These are phyloP conservation scores for Platalea minor DNA, from an alignment of 2,797 vertebrate species.

Conservation along the genomic window DNA sequence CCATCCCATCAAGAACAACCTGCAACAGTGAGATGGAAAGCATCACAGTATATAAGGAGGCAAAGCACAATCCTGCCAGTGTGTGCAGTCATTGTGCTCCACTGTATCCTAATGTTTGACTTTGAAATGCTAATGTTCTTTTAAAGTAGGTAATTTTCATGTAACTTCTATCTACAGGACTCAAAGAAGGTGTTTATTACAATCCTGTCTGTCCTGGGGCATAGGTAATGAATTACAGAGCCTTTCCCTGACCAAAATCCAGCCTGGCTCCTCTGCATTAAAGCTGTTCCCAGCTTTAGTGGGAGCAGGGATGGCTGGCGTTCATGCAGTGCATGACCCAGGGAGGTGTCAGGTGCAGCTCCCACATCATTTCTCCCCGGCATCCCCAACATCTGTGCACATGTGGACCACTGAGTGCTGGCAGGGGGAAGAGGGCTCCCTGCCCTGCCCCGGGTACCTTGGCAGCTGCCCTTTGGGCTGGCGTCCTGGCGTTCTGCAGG, in stretches of 20 bases:
- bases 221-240: conserved; percentile 36
- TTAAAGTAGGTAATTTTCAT: conserved; percentile 65
- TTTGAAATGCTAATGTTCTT: conserved; percentile 66
- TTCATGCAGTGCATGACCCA: accelerated
- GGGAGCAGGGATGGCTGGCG: background rate
- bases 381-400: background rate
- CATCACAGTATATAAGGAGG: background rate
- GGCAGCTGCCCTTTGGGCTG: background rate
- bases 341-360: background rate
- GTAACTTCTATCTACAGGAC: conserved; percentile 54
- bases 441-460: accelerated
- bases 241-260: background rate
- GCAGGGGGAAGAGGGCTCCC: too few species aligned
- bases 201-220: conserved; percentile 40
- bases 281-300: background rate
- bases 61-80: background rate
- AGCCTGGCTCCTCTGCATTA: background rate
- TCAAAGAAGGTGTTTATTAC: conserved; percentile 63
- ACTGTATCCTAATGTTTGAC: conserved; percentile 30
- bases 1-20: background rate
- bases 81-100: background rate
- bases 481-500: background rate
- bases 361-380: accelerated
- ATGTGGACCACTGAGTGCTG: background rate
- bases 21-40: background rate